Evolutionary conservation across 1,140 invertebrate species (phyloP).

Genomic region (Chelonus insularis): DNA sequence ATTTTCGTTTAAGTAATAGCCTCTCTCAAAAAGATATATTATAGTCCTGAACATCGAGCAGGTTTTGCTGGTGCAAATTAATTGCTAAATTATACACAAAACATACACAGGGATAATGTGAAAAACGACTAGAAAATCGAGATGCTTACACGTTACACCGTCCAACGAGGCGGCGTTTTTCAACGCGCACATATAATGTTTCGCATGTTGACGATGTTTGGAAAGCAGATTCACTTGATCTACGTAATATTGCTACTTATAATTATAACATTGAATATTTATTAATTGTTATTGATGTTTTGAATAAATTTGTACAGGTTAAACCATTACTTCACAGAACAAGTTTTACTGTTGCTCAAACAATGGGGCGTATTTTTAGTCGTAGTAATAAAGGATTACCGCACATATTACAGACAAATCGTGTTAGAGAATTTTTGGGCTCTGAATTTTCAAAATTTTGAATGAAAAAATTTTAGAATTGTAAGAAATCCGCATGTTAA

Average conservation of each 20-base stretch:
- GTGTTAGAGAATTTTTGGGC: too few species aligned
- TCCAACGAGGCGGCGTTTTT: slow-evolving; percentile 33
- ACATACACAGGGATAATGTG: too few species aligned
- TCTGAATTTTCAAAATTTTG: too few species aligned
- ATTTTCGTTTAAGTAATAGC: too few species aligned
- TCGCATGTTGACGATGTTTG: slow-evolving; percentile 38
- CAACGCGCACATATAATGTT: slow-evolving; percentile 23
- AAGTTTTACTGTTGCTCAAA: not conserved
- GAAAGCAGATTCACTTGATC: slow-evolving; percentile 23
- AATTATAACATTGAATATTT: slow-evolving; percentile 26
- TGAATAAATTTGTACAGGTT: slow-evolving; percentile 27
- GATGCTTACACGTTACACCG: slow-evolving; percentile 38
- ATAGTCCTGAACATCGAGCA: too few species aligned
- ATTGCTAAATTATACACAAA: too few species aligned
- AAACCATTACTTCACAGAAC: slow-evolving; percentile 27
- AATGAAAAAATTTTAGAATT: too few species aligned
- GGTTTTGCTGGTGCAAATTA: too few species aligned
- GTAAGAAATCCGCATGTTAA: too few species aligned
- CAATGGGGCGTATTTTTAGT: not conserved
- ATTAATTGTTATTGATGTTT: slow-evolving; percentile 25
- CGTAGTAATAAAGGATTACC: too few species aligned
- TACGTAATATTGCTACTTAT: slow-evolving; percentile 13
- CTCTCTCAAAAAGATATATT: too few species aligned
- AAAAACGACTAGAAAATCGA: slow-evolving; percentile 31
- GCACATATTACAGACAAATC: too few species aligned